phyloP scores from a whole-genome alignment of 2,113 vertebrate species.

The Aegypius monachus region DNA sequence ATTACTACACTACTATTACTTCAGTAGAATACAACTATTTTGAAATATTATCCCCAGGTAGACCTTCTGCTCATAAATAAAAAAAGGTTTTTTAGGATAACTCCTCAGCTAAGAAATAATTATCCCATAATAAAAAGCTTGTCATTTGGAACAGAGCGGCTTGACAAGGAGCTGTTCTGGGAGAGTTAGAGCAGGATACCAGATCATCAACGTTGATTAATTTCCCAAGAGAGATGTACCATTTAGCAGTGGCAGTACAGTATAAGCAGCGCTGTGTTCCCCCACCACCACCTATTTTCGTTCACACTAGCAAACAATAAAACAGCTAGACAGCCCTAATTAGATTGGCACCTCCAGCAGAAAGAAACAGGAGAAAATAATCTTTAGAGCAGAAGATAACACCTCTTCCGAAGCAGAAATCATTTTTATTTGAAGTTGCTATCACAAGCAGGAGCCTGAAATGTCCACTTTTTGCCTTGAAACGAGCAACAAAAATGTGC shows the following conservation, averaged over 20 bases:
- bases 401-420: not conserved
- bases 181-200: not conserved
- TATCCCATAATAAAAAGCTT: not conserved
- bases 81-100: not conserved
- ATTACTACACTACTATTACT: not conserved
- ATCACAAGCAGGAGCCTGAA: not conserved
- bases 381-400: not conserved
- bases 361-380: not conserved
- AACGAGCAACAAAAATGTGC: not conserved
- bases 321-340: not conserved
- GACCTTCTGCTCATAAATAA: not conserved
- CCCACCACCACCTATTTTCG: not conserved
- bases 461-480: not conserved
- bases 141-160: not conserved
- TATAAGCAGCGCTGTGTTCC: not conserved
- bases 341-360: not conserved
- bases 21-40: not conserved
- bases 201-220: fast-evolving
- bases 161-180: not conserved
- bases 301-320: not conserved
- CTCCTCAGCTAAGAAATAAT: not conserved
- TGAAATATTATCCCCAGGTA: not conserved
- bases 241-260: not conserved
- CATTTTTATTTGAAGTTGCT: not conserved
- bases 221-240: not conserved